Conservation (phyloP, 2,113 vertebrate species). For the Antigone vipio region DNA sequence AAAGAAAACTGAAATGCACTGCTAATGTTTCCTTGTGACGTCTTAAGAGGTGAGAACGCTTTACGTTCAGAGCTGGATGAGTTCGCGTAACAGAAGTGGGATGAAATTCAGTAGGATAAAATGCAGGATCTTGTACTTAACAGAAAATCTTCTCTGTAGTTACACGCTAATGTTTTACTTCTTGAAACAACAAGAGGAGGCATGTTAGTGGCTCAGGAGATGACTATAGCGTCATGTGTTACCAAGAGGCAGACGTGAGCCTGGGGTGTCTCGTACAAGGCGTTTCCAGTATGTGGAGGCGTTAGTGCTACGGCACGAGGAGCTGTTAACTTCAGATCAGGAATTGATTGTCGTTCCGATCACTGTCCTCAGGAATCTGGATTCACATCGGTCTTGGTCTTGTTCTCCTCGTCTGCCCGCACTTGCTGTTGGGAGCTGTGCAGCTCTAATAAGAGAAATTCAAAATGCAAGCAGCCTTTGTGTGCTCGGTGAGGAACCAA, state of each 20-base stretch:
- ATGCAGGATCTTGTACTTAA: not conserved
- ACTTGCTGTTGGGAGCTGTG: not conserved
- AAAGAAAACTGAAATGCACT: not conserved
- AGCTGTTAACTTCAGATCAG: too few relatives aligned
- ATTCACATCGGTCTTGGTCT: not conserved
- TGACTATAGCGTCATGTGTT: not conserved
- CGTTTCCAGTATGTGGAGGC: not conserved
- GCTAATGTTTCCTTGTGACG: not conserved
- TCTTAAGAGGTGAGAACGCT: not conserved
- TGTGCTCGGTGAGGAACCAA: fast-evolving
- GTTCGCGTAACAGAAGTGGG: not conserved
- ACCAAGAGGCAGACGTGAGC: not conserved
- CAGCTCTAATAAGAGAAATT: not conserved
- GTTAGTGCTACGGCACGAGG: not conserved
- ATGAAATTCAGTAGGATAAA: not conserved
- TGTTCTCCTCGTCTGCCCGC: not conserved
- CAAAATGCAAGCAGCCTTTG: not conserved
- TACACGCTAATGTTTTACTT: not conserved
- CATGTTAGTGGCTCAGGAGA: not conserved
- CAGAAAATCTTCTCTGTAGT: not conserved
- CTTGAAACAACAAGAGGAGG: too few relatives aligned
- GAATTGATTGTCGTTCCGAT: too few relatives aligned
- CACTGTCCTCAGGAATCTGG: not conserved
- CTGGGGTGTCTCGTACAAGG: not conserved
- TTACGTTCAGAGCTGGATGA: not conserved